Evolutionary conservation across 53 echinoderm and acorn worm species (phyloP), one percentile per base, ranked within the genome.

Genomic region (Henricia sp.): DNA sequence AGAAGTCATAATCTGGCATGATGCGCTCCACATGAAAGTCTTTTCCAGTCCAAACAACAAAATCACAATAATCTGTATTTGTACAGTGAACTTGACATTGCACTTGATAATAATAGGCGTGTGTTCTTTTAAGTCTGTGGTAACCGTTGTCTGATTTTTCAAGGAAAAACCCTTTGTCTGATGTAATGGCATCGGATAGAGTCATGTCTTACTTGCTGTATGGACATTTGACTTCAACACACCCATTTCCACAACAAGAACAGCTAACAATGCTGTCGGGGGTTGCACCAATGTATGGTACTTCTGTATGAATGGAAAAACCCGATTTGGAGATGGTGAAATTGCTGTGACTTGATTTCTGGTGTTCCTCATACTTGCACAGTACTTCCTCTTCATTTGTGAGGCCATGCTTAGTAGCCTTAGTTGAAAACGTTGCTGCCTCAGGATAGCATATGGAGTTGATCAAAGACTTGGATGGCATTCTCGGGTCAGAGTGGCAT

Each of bases 161-260:
- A 19, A 88, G 44, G 72, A 82, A 88, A 50, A 68, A 83, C 3
- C 67, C 59, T 12, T 24, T 41, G 21, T 88, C 68, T 19, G 0
- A 52, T 21, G 27, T 56, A 13, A 66, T 52, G 19, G 65, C 37
- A 26, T 38, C 44, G n/a, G 27, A 19, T 21, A 80, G 26, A 8
- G 19, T 60, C 25, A 12, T 35, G 52, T 83, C 60, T 71, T 70
- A 71, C 0, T 57, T 50, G 52, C 83, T 80, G 32, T 24, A 83
- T 44, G 88, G 88, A 55, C 83, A 88, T 37, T 88, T 82, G 8
- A 83, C 58, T 57, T 82, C 88, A 58, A 83, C 23, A 71, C 67
- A 87, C 35, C 77, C 77, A 52, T 59, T 12, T 28, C 87, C 77
- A 53, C 87, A 87, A 59, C 87, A 87, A 51, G 36, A 16, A 33